These are phyloP conservation scores for Haliclystus octoradiatus DNA, from an alignment of 30 jellyfish, hydroid and myxozoan genomes.

Conservation along the genomic window DNA sequence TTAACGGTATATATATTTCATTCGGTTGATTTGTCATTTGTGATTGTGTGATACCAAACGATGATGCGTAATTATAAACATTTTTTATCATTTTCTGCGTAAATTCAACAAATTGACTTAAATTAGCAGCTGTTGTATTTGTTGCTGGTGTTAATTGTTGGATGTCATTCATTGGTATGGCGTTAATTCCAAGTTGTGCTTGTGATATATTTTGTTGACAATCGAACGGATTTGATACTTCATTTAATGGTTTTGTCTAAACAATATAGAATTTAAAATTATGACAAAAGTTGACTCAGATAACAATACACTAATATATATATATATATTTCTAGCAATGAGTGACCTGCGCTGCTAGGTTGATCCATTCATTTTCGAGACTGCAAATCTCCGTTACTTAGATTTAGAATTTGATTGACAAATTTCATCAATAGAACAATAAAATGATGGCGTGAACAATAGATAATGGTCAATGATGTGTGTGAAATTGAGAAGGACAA, in stretches of 20 bases:
- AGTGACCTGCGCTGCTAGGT: no score
- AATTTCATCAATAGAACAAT: no score
- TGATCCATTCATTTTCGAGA: no score
- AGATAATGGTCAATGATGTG: no score
- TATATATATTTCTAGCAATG: no score
- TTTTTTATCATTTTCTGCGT: slow-evolving; percentile 74
- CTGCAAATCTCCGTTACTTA: no score
- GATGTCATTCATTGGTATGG: slow-evolving; percentile 57
- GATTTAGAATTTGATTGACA: no score
- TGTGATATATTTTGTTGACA: not conserved
- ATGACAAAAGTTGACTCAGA: no score
- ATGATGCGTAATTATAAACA: slow-evolving; percentile 62
- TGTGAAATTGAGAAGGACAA: no score
- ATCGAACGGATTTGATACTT: slow-evolving; percentile 48
- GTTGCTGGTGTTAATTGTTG: slow-evolving; percentile 63
- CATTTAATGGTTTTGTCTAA: slow-evolving; percentile 47
- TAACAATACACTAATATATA: no score
- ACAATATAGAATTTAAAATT: not conserved
- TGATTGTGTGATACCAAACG: slow-evolving; percentile 75
- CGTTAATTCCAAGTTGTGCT: slow-evolving; percentile 75
- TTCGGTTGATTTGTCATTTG: slow-evolving; percentile 58
- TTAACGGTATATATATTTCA: slow-evolving; percentile 67
- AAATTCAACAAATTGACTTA: slow-evolving; percentile 62
- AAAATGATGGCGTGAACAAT: no score
- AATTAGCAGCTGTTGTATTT: slow-evolving; percentile 47